A percentile compares a stretch with the other conserved stretches of the same genome.
Evolutionary conservation across 2,797 vertebrate species (phyloP).

Genomic region (Scleropages formosus): DNA sequence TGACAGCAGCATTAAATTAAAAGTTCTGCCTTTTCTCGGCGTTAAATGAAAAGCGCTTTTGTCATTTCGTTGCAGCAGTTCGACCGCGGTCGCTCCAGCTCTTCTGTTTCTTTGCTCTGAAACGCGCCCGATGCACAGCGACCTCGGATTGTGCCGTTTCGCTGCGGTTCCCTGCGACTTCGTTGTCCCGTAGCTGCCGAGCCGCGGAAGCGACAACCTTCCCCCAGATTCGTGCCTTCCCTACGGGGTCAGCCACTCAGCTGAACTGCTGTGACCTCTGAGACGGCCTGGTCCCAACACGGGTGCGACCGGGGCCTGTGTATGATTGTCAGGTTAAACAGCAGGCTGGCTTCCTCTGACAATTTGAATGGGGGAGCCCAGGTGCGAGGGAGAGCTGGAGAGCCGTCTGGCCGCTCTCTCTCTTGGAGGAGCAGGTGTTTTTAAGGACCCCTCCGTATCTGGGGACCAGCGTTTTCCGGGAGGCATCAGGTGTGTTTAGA

Average conservation of each 20-base stretch:
- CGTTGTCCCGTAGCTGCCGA: slow-evolving; percentile 19
- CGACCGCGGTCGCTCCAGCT: neutral
- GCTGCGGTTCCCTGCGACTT: neutral
- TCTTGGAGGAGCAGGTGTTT: slow-evolving; percentile 55
- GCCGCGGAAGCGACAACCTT: slow-evolving; percentile 22
- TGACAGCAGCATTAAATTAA: neutral
- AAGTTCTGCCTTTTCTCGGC: neutral
- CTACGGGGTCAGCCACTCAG: slow-evolving; percentile 44
- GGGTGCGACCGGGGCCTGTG: no score
- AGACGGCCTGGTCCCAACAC: neutral
- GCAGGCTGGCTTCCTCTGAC: neutral
- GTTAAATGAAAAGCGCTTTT: neutral
- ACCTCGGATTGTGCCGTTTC: neutral
- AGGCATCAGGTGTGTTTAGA: slow-evolving; percentile 61
- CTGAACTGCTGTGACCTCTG: neutral
- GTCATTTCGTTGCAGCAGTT: neutral
- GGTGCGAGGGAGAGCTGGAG: slow-evolving; percentile 29
- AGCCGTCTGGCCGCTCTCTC: neutral
- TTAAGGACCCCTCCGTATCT: slow-evolving; percentile 42
- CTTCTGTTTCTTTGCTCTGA: neutral
- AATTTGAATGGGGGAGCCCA: slow-evolving; percentile 19
- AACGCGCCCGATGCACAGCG: neutral
- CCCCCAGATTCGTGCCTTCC: neutral
- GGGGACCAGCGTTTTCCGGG: slow-evolving; percentile 50
- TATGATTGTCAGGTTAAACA: no score